phyloP scores from a whole-genome alignment of 2,888 invertebrate genomes.

The Chironomus riparius region DNA sequence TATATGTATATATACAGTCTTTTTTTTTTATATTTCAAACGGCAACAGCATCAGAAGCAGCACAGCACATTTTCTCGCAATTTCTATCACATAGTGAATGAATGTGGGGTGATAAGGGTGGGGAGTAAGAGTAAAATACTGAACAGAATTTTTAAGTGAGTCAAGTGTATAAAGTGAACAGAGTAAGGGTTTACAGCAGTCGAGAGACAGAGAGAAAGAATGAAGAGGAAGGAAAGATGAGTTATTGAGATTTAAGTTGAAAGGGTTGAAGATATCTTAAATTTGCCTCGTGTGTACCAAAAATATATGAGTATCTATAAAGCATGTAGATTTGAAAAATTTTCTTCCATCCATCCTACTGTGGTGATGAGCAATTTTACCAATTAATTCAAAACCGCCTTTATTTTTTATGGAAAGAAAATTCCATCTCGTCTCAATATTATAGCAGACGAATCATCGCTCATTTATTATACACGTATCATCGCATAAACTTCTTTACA shows the following conservation, averaged over 20 bases:
- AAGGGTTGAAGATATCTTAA: background rate
- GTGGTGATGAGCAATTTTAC: conserved; percentile 16
- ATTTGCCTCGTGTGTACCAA: background rate
- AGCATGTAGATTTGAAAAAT: background rate
- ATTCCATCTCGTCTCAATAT: background rate
- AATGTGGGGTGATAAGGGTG: too few relatives aligned
- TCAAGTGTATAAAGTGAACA: too few relatives aligned
- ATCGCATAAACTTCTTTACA: background rate
- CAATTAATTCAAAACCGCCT: conserved; percentile 15
- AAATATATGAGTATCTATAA: background rate
- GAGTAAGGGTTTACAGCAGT: too few relatives aligned
- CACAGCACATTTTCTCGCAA: background rate
- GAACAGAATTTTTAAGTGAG: too few relatives aligned
- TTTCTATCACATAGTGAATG: background rate
- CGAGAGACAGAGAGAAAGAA: background rate
- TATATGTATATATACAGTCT: background rate
- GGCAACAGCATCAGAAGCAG: conserved; percentile 8
- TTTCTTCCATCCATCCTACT: background rate
- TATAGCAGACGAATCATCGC: background rate
- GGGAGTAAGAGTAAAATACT: too few relatives aligned
- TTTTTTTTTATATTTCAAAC: background rate
- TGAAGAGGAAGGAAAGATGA: conserved; percentile 7
- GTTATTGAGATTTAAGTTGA: conserved; percentile 7
- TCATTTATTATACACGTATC: background rate
- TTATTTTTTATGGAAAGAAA: background rate